Percentiles rank a stretch among this genome's conserved stretches.
Conservation (phyloP, 2,888 invertebrate species). For the Pristionchus maxplancki region DNA sequence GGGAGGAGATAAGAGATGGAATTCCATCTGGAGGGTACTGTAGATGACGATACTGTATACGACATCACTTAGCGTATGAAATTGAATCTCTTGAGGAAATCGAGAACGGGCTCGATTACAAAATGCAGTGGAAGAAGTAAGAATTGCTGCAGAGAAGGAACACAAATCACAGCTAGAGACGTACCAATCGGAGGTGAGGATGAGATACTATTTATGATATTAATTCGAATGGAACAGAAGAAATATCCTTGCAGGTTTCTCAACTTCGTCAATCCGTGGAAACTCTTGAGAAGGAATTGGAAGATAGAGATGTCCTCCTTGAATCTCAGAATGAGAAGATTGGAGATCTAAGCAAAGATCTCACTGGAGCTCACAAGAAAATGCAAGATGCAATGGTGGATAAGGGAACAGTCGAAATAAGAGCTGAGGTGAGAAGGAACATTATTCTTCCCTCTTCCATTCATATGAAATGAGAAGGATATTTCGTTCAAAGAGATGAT, state of each 20-base stretch:
- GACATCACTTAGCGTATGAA: neutral
- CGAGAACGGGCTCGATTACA: slow-evolving; percentile 82
- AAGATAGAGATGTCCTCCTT: slow-evolving; percentile 73
- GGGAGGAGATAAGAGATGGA: neutral
- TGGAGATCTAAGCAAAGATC: slow-evolving; percentile 73
- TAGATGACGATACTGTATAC: neutral
- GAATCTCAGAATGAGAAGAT: slow-evolving; percentile 78
- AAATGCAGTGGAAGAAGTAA: slow-evolving; percentile 71
- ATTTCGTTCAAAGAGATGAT: neutral
- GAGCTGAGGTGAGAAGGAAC: slow-evolving; percentile 56
- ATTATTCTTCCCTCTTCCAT: neutral
- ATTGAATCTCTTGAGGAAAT: slow-evolving; percentile 78
- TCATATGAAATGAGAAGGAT: too few relatives aligned
- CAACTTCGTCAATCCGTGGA: slow-evolving; percentile 31
- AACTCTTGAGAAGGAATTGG: slow-evolving; percentile 66
- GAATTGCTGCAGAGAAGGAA: slow-evolving; percentile 70
- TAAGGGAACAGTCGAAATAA: slow-evolving; percentile 63
- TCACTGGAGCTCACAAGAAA: slow-evolving; percentile 59
- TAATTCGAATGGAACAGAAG: slow-evolving; percentile 56
- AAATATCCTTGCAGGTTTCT: slow-evolving; percentile 51
- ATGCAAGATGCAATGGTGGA: slow-evolving; percentile 64
- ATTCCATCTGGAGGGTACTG: neutral
- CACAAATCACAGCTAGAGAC: slow-evolving; percentile 70
- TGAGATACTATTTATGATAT: too few relatives aligned
- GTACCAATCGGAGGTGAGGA: slow-evolving; percentile 66